phyloP scores from a whole-genome alignment of 2,113 vertebrate species.

The rabbit (Oryctolagus cuniculus) region DNA sequence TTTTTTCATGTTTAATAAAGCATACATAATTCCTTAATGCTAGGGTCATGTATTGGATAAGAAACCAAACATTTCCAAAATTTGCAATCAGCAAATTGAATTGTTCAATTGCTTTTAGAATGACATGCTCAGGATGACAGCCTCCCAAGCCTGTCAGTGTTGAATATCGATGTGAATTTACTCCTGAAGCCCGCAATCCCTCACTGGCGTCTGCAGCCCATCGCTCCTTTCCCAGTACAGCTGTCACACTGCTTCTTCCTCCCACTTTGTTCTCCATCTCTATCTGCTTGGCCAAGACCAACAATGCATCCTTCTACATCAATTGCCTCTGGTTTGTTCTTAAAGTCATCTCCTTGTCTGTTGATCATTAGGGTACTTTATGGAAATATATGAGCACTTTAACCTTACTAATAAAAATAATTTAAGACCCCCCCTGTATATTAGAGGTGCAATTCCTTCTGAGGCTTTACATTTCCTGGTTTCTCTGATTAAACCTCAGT shows the following conservation, averaged over 20 bases:
- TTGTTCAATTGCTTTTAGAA: conserved; percentile 15
- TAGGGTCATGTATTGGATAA: not conserved
- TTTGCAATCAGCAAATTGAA: not conserved
- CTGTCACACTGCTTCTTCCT: rapidly evolving
- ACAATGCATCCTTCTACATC: not conserved
- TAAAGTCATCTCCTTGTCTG: not conserved
- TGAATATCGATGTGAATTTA: not conserved
- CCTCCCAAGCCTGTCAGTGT: not conserved
- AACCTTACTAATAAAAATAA: conserved; percentile 3
- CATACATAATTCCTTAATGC: conserved; percentile 7
- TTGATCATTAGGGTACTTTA: not conserved
- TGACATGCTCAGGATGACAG: not conserved
- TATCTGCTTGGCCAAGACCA: not conserved
- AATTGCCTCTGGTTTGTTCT: not conserved
- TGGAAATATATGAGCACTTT: not conserved
- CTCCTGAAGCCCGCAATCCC: not conserved
- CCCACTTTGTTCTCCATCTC: not conserved
- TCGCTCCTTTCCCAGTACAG: not conserved
- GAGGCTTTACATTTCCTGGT: conserved; percentile 32
- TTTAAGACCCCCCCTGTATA: not conserved
- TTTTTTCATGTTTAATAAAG: conserved; percentile 14
- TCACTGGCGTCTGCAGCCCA: not conserved
- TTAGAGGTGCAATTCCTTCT: not conserved
- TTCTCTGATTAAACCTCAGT: conserved; percentile 27
- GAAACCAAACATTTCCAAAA: not conserved